phyloP scores from a whole-genome alignment of 2,113 vertebrate species.

The Orthonyx spaldingii region DNA sequence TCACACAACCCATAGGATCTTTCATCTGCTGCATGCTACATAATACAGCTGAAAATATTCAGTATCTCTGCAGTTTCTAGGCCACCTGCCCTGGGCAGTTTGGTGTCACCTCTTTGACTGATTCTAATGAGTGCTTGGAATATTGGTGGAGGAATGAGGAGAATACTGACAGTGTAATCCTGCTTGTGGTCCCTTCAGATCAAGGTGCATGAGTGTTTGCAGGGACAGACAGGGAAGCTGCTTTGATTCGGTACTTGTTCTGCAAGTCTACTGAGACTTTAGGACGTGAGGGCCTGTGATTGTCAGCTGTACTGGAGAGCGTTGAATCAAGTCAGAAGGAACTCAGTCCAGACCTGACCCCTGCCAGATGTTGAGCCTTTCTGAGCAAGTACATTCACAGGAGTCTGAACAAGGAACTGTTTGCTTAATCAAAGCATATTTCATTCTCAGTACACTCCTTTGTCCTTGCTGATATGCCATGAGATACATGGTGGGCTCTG shows the following conservation, averaged over 20 bases:
- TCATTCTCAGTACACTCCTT: background rate
- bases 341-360: background rate
- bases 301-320: background rate
- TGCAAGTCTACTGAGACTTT: background rate
- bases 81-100: background rate
- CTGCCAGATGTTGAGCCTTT: background rate
- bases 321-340: background rate
- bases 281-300: fast-evolving
- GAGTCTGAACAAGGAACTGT: background rate
- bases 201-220: background rate
- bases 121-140: background rate
- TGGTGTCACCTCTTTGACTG: background rate
- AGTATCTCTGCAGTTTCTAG: background rate
- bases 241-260: background rate
- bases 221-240: background rate
- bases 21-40: background rate
- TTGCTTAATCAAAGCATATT: background rate
- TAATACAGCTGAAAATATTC: background rate
- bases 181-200: background rate
- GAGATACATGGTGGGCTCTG: background rate
- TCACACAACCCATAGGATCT: background rate
- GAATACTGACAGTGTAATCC: background rate
- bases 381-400: background rate
- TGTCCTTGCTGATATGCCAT: background rate
- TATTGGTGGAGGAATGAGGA: background rate